Base-by-base conservation (phyloP, 2,113 vertebrate species). In the Steatornis caripensis region DNA sequence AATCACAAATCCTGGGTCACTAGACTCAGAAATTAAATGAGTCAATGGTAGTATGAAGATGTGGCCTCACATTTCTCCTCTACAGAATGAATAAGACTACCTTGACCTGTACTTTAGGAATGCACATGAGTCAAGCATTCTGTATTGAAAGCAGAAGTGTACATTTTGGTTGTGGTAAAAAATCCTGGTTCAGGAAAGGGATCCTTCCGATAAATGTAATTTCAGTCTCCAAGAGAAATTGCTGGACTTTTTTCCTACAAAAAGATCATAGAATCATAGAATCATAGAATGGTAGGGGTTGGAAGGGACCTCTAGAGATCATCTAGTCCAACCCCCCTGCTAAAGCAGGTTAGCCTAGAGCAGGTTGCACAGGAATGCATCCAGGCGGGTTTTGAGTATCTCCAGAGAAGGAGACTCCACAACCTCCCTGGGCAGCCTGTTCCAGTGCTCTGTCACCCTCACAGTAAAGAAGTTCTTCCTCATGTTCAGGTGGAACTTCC, bases 111-210 rank as follows among this genome's bases (percentile, higher is more conserved):
- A 48, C 19, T 48, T 89, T 27, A 92, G 4, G 21, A 70, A 8
- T 48, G 15, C 20, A 45, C 49, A 11, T 58, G 10, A 15, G 17
- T 54, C 15, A 45, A 93, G 24, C 11, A 11, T 5, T 23, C 11
- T 17, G 5, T 43, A 9, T 72, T 61, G 87, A 55, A 20, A 62
- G 36, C 24, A 62, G 26, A 80, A 88, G 75, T 13, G 21, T 36
- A 26, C 0, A 0, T 68, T 87, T 76, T 0, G 1, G 12, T 12
- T 85, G 12, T 86, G 22, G 43, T 11, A 49, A 77, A 69, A 46
- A 65, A 48, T 32, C 16, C 41, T 48, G 15, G 6, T 45, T 78
- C 57, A 57, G 15, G 12, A 49, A 8, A 36, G 2, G 2, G 3
- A 55, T 68, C 6, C 10, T 74, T 74, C n/a, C n/a, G 71, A 10